These are phyloP conservation scores for Hoplodrina blanda DNA, from an alignment of 2,888 invertebrate species.

Conservation along the genomic window DNA sequence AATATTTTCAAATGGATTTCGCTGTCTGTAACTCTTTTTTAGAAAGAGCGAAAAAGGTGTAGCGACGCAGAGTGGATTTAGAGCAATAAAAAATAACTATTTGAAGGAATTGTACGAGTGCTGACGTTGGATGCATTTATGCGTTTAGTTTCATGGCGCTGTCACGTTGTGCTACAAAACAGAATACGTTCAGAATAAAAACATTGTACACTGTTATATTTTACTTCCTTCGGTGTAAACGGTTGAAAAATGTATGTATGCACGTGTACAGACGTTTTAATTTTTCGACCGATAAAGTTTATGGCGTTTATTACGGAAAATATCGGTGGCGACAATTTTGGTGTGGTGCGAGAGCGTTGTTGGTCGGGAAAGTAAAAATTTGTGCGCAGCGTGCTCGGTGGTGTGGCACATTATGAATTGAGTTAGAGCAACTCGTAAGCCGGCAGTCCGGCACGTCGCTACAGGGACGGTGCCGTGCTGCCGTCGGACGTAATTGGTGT, in stretches of 20 bases:
- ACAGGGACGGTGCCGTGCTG: constrained; percentile 75
- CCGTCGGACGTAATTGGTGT: constrained; percentile 84
- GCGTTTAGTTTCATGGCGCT: constrained; percentile 66
- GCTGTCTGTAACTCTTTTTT: constrained; percentile 72
- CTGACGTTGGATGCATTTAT: constrained; percentile 73
- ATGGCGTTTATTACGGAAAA: constrained; percentile 60
- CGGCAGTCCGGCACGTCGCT: constrained; percentile 69
- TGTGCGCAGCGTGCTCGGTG: constrained; percentile 70
- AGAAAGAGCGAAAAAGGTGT: constrained; percentile 71
- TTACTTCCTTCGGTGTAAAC: constrained; percentile 58
- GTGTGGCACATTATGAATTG: constrained; percentile 83
- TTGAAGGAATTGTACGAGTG: constrained; percentile 75
- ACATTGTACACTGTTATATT: constrained; percentile 55
- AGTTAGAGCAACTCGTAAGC: constrained; percentile 83
- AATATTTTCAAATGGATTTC: constrained; percentile 76
- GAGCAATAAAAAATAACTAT: constrained; percentile 77
- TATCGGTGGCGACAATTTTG: constrained; percentile 58
- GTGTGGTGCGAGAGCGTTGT: constrained; percentile 64
- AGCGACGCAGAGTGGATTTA: constrained; percentile 73
- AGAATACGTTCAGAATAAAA: constrained; percentile 57
- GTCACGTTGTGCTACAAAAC: constrained; percentile 60
- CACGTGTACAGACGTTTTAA: constrained; percentile 57
- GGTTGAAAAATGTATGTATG: constrained; percentile 58
- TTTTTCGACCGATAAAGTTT: constrained; percentile 61
- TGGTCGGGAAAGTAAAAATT: constrained; percentile 78